Conservation (phyloP, 2,888 invertebrate genomes). For the Salticus scenicus region DNA sequence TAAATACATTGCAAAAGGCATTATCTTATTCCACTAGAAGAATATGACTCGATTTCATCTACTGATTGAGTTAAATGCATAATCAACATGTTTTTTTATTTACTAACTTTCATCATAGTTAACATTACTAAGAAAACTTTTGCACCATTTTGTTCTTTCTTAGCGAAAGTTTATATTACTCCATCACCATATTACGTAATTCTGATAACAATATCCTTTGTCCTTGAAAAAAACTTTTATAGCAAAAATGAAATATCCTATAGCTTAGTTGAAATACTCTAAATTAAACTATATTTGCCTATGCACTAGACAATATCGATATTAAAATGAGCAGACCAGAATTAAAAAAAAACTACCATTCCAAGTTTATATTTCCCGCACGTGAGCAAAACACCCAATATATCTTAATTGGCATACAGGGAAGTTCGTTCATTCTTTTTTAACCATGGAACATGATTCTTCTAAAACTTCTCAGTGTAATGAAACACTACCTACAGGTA, state of each 20-base stretch:
- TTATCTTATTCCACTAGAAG: too few relatives aligned
- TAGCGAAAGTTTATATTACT: too few relatives aligned
- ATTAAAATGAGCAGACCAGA: neutral
- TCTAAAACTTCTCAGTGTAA: neutral
- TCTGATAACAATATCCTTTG: neutral
- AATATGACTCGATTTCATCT: too few relatives aligned
- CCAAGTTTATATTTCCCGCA: neutral
- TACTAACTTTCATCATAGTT: too few relatives aligned
- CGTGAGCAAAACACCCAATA: neutral
- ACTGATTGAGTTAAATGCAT: too few relatives aligned
- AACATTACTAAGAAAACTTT: too few relatives aligned
- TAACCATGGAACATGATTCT: neutral
- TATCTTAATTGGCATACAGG: neutral
- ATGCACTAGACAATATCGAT: neutral
- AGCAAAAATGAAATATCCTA: neutral
- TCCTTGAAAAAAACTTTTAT: neutral
- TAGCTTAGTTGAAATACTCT: neutral
- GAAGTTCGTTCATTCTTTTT: neutral
- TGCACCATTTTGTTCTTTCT: too few relatives aligned
- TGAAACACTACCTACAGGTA: neutral
- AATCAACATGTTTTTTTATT: too few relatives aligned
- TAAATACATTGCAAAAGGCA: too few relatives aligned
- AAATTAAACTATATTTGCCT: neutral
- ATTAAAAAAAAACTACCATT: neutral
- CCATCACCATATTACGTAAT: too few relatives aligned